Base-by-base conservation (phyloP, 2,113 vertebrate species). In the Clarias batrachus region DNA sequence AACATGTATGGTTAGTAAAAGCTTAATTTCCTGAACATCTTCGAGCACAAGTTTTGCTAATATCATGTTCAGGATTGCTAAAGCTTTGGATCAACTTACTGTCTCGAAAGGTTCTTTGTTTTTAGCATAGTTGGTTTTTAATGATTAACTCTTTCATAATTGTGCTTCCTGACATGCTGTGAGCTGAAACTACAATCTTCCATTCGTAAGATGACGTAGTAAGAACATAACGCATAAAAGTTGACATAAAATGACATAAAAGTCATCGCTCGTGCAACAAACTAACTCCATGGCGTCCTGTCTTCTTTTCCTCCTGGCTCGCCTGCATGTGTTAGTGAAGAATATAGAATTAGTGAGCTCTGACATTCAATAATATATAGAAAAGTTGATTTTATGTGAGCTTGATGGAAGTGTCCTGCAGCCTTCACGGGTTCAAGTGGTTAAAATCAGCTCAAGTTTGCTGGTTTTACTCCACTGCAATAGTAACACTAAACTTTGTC, bases 151-250 rank as follows among this genome's bases (percentile, higher is more conserved):
- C 80, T 59, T 85, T 77, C 89, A 90, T 90, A 87, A 14, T 83
- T 89, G 90, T 92, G 65, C 81, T 59, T 89, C 90, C 90, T 91
- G 86, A 90, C 81, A 84, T 79, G 82, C 85, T 87, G 90, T 94
- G 87, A 93, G 89, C 89, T 90, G 91, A 92, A 11, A 87, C 84
- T 41, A 48, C 89, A 48, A 92, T 94, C 93, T 93, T 94, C 91
- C 92, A 92, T 92, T 87, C 81, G 83, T 86, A 87, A 81, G 60
- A 78, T 92, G 89, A 86, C 88, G 27, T 91, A 91, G 89, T 63
- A 70, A 88, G 86, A 87, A 63, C 10, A 80, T 82, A 89, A 74
- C 76, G n/a, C n/a, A n/a, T n/a, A n/a, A n/a, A n/a, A n/a, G n/a
- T n/a, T n/a, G n/a, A n/a, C n/a, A n/a, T n/a, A n/a, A n/a, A n/a